These are phyloP conservation scores for Uloborus plumipes DNA, from an alignment of 2,888 invertebrate species.

Conservation along the genomic window DNA sequence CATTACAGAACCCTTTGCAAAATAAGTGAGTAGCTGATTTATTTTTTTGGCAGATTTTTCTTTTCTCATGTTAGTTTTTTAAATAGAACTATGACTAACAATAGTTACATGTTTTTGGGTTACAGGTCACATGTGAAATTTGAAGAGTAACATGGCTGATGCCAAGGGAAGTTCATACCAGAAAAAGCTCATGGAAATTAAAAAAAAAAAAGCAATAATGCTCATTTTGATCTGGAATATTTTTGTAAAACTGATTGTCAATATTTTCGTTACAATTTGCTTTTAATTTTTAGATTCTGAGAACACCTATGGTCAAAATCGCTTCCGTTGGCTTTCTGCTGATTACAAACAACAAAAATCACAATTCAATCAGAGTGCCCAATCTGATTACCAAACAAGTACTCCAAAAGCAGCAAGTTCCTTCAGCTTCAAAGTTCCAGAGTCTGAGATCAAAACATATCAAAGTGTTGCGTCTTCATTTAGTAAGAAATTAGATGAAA, in stretches of 20 bases:
- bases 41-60: no score
- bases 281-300: conserved; percentile 3
- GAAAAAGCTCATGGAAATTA: no score
- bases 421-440: conserved; percentile 49
- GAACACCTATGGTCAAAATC: conserved; percentile 6
- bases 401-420: conserved; percentile 21
- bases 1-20: no score
- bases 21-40: no score
- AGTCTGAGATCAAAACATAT: neutral
- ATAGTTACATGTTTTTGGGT: no score
- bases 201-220: no score
- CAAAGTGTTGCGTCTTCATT: neutral
- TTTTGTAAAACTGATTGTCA: neutral
- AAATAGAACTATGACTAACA: no score
- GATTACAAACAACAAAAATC: conserved; percentile 27
- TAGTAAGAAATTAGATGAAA: conserved; percentile 1
- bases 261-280: neutral
- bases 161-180: no score
- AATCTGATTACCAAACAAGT: conserved; percentile 8
- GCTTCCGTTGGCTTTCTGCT: conserved; percentile 28
- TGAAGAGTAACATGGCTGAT: no score
- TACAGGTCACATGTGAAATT: no score
- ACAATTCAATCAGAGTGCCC: neutral
- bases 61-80: no score
- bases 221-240: neutral